Evolutionary conservation across 1,140 invertebrate species (phyloP).

Genomic region (Anadara kagoshimensis): DNA sequence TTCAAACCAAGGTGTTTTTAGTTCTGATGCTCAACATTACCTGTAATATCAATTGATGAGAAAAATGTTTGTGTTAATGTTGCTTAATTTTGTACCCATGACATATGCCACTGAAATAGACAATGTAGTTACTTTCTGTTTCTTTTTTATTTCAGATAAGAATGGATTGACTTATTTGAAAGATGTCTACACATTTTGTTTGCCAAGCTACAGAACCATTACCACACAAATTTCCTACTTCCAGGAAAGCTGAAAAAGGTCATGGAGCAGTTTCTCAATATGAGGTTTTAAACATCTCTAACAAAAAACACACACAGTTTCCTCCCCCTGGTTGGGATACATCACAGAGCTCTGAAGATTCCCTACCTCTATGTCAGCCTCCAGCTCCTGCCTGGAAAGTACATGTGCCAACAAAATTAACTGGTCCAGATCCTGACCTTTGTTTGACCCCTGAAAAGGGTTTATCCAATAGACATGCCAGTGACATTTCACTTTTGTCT

Average conservation of each 20-base stretch:
- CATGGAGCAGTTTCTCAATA: slow-evolving; percentile 46
- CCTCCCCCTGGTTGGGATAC: slow-evolving; percentile 39
- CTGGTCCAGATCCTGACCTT: slow-evolving; percentile 39
- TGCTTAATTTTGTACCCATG: too few relatives aligned
- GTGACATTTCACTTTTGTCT: not conserved
- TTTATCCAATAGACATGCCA: not conserved
- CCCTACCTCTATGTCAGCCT: slow-evolving; percentile 33
- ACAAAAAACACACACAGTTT: slow-evolving; percentile 34
- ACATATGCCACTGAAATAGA: not conserved
- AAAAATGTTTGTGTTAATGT: too few relatives aligned
- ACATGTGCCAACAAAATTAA: slow-evolving; percentile 8
- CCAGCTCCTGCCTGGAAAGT: slow-evolving; percentile 35
- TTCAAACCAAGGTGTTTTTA: too few relatives aligned
- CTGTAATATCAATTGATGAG: too few relatives aligned
- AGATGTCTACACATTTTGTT: slow-evolving; percentile 43
- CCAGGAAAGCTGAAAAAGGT: slow-evolving; percentile 19
- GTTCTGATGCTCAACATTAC: too few relatives aligned
- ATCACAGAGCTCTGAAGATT: slow-evolving; percentile 39
- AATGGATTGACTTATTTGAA: not conserved
- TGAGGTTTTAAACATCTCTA: slow-evolving; percentile 27
- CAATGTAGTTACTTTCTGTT: not conserved
- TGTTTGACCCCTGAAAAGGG: slow-evolving; percentile 45
- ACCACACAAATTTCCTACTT: slow-evolving; percentile 26
- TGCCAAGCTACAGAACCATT: slow-evolving; percentile 43
- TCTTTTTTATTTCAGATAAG: not conserved